phyloP scores from a whole-genome alignment of 2,113 vertebrate species.

The Genyomyrus donnyi region DNA sequence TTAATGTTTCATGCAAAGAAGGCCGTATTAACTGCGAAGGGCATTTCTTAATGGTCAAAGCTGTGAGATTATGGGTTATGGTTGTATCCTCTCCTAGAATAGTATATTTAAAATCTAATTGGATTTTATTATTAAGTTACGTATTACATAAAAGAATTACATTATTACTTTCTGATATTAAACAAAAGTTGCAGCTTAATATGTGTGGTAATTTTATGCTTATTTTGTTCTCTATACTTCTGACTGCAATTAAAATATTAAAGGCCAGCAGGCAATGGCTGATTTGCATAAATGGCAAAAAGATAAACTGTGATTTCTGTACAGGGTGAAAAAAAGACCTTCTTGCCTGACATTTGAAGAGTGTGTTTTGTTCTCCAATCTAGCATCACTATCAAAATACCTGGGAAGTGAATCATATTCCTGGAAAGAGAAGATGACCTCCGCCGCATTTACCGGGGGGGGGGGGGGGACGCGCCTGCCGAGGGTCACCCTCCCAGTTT shows the following conservation, averaged over 20 bases:
- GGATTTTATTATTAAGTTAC: not conserved
- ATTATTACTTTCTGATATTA: not conserved
- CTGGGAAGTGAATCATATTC: slow-evolving; percentile 23
- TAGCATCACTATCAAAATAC: slow-evolving; percentile 23
- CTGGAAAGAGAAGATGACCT: slow-evolving; percentile 22
- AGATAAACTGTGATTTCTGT: slow-evolving; percentile 28
- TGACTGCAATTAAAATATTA: not conserved
- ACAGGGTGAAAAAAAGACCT: slow-evolving; percentile 21
- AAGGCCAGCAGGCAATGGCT: not conserved
- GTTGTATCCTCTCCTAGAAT: not conserved
- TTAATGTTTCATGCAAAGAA: not conserved
- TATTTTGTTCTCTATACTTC: not conserved
- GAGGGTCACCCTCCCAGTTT: slow-evolving; percentile 13
- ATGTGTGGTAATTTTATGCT: not conserved
- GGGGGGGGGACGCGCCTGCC: slow-evolving; percentile 14
- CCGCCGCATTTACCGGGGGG: slow-evolving; percentile 9
- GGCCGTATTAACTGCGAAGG: not conserved
- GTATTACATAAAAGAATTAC: not conserved
- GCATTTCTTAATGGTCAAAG: not conserved
- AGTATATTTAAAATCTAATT: not conserved
- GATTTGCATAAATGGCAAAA: not conserved
- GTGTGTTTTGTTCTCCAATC: not conserved
- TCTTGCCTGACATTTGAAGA: not conserved
- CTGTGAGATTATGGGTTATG: not conserved
- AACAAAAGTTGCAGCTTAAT: not conserved